These are phyloP conservation scores for Saimiri boliviensis DNA, from an alignment of 2,113 vertebrate genomes.

Conservation along the genomic window DNA sequence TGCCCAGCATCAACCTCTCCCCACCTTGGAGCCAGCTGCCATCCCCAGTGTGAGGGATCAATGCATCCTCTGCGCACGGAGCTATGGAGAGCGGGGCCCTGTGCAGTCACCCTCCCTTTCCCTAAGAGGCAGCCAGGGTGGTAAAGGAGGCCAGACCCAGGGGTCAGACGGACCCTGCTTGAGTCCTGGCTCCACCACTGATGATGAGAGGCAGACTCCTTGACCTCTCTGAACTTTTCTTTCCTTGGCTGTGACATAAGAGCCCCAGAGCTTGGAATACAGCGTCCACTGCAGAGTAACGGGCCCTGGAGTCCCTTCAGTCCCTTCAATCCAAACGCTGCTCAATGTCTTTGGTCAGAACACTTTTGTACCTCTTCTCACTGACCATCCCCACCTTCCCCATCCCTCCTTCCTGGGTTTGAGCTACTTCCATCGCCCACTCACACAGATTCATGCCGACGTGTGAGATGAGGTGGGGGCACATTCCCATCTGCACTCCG, in stretches of 20 bases:
- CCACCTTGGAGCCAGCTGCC: fast-evolving
- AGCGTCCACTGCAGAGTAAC: fast-evolving
- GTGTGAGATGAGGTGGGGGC: fast-evolving
- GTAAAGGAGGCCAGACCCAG: neutral
- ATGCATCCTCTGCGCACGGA: neutral
- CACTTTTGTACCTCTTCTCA: fast-evolving
- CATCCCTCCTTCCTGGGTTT: neutral
- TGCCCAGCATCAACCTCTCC: fast-evolving
- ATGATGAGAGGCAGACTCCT: neutral
- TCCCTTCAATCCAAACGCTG: neutral
- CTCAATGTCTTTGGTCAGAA: neutral
- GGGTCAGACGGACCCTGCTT: neutral
- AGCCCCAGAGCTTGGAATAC: neutral
- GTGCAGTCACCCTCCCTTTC: no score
- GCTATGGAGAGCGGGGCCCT: no score
- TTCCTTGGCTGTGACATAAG: neutral
- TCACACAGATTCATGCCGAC: neutral
- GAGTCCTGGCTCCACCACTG: neutral
- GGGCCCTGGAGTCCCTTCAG: neutral
- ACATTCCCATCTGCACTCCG: neutral
- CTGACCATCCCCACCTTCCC: neutral
- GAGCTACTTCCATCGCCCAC: neutral
- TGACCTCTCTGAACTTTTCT: neutral
- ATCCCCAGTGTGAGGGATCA: neutral
- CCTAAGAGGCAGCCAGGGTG: neutral